Conservation (phyloP, 1,140 invertebrate species). For the Popillia japonica region DNA sequence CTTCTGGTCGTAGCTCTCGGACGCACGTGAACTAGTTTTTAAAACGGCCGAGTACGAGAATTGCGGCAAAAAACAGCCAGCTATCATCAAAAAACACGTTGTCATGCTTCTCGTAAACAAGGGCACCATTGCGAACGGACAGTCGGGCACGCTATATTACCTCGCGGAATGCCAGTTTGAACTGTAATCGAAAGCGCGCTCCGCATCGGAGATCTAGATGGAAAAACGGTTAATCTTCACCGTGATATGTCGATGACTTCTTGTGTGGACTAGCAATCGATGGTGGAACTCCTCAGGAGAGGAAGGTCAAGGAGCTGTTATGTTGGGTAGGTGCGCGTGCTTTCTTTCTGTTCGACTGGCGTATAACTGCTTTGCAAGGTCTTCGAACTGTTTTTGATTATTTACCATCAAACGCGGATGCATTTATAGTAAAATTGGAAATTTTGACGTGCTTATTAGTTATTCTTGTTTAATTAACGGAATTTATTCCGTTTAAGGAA, state of each 20-base stretch:
- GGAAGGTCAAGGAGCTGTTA: constrained; percentile 34
- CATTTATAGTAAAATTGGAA: too few species aligned
- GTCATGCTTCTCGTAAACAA: background rate
- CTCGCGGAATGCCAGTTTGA: constrained; percentile 4
- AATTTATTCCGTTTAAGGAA: too few species aligned
- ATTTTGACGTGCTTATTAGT: too few species aligned
- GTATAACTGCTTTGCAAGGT: background rate
- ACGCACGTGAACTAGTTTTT: background rate
- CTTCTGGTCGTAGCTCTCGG: constrained; percentile 67
- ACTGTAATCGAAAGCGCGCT: background rate
- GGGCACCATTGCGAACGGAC: background rate
- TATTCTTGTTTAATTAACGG: too few species aligned
- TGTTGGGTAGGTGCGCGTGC: background rate
- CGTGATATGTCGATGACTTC: constrained; percentile 34
- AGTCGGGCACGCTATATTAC: background rate
- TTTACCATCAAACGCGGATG: background rate
- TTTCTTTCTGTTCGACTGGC: background rate
- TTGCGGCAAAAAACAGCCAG: background rate
- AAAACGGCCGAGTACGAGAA: background rate
- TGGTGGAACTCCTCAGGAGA: background rate
- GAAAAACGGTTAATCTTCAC: constrained; percentile 32
- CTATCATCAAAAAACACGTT: background rate
- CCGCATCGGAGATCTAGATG: background rate
- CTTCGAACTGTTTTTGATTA: background rate
- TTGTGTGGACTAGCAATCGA: background rate